Evolutionary conservation across 1,140 invertebrate genomes (phyloP), one percentile per base, ranked within the genome.

Genomic region (Subanguina moxae): DNA sequence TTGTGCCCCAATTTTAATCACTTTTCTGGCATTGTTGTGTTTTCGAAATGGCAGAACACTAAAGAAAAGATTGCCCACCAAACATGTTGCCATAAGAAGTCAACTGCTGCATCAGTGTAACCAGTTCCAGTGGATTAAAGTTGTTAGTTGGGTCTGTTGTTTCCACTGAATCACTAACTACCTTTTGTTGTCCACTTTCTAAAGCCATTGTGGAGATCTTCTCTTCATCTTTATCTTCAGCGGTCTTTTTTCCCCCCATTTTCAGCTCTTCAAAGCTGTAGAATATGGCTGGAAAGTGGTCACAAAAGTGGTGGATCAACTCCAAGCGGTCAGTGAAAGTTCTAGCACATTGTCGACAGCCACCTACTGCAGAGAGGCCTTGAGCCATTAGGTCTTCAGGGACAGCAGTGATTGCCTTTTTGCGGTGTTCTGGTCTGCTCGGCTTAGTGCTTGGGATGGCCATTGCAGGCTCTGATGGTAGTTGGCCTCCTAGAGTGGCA

Each of bases 221-320:
- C 32, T 38, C 11, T 38, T 38, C 11, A 11, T 38, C 11, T 38
- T 38, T 38, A 11, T 38, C 32, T 38, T 38, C 11, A 5, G 32
- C 11, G 11, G 3, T 11, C 3, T 38, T 38, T 11, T 38, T 38
- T 15, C 17, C 59, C 1, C 23, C n/a, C 3, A 25, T 0, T 28
- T 52, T n/a, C 19, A 30, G 25, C 21, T 69, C 48, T 67, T 77
- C 77, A 52, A 77, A 77, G 43, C 64, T 68, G 48, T 77, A 77
- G 52, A 77, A 77, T 57, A 76, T 73, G 13, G 57, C 62, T 32
- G 75, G 75, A 62, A 79, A 77, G 48, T 77, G 75, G 65, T 77
- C 77, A n/a, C 62, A 62, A 56, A 74, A 73, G 43, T 77, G 75
- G 27, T 77, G 75, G 38, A 77, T 77, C n/a, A 77, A 46, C 27